These are phyloP conservation scores for Erpetoichthys calabaricus DNA, from an alignment of 2,797 vertebrate genomes.

Conservation along the genomic window DNA sequence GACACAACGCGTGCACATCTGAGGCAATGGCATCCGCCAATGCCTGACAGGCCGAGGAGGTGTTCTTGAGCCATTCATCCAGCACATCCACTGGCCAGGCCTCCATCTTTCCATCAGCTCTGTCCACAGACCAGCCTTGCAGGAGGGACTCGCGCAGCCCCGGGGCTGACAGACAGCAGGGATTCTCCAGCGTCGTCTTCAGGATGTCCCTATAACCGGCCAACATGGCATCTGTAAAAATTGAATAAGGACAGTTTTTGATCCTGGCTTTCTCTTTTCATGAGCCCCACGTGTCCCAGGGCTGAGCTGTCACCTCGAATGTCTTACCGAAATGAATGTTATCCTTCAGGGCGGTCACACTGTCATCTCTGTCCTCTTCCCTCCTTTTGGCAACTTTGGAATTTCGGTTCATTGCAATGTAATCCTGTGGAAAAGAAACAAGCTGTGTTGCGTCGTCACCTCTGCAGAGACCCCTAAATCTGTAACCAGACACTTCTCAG, in stretches of 20 bases:
- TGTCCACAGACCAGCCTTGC: neutral
- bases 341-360: neutral
- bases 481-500: too few relatives aligned
- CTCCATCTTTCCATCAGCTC: neutral
- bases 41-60: neutral
- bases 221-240: conserved; percentile 3
- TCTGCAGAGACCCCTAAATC: too few relatives aligned
- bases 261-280: neutral
- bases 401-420: neutral
- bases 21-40: neutral
- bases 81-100: too few relatives aligned
- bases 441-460: too few relatives aligned
- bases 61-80: neutral
- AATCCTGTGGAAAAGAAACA: neutral
- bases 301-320: too few relatives aligned
- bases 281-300: neutral
- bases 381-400: neutral
- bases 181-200: conserved; percentile 5
- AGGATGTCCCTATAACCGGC: neutral
- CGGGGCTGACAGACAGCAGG: conserved; percentile 5
- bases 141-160: conserved; percentile 2
- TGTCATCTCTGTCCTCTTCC: neutral
- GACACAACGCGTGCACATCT: conserved; percentile 8
- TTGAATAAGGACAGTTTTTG: neutral
- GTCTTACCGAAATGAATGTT: neutral